Conservation (phyloP, 1,140 invertebrate species). For the Brevipalpus yothersi region DNA sequence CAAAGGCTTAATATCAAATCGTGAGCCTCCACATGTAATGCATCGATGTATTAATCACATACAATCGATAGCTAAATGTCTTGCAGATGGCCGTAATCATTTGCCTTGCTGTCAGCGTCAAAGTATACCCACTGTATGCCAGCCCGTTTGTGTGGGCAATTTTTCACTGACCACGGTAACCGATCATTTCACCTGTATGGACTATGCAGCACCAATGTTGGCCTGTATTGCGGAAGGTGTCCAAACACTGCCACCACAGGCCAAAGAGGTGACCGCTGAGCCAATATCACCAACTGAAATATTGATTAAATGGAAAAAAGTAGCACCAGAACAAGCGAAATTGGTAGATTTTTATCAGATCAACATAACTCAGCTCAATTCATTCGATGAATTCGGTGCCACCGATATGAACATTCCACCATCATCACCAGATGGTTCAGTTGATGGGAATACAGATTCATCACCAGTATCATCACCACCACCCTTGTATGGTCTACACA, state of each 20-base stretch:
- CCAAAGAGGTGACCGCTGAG: constrained; percentile 38
- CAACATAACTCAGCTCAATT: constrained; percentile 32
- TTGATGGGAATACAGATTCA: neutral
- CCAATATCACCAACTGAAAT: constrained; percentile 15
- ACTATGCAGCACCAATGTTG: constrained; percentile 50
- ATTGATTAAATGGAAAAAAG: neutral
- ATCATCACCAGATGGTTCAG: neutral
- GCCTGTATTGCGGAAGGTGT: constrained; percentile 26
- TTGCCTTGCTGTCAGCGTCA: constrained; percentile 53
- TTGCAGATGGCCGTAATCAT: constrained; percentile 48
- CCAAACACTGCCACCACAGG: constrained; percentile 31
- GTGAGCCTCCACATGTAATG: constrained; percentile 43
- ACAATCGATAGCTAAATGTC: constrained; percentile 39
- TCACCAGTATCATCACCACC: neutral
- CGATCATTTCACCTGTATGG: constrained; percentile 51
- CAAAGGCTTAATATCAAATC: constrained; percentile 46
- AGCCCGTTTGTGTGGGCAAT: constrained; percentile 52
- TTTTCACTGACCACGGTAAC: constrained; percentile 56
- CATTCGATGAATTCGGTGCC: constrained; percentile 8
- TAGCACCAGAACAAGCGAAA: neutral
- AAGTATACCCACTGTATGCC: constrained; percentile 50
- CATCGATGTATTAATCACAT: constrained; percentile 43
- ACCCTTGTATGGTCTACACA: neutral
- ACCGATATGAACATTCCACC: neutral
- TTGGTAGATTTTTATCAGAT: constrained; percentile 34